phyloP scores from a whole-genome alignment of 2,888 invertebrate species.

The Drosophila nigricruria region DNA sequence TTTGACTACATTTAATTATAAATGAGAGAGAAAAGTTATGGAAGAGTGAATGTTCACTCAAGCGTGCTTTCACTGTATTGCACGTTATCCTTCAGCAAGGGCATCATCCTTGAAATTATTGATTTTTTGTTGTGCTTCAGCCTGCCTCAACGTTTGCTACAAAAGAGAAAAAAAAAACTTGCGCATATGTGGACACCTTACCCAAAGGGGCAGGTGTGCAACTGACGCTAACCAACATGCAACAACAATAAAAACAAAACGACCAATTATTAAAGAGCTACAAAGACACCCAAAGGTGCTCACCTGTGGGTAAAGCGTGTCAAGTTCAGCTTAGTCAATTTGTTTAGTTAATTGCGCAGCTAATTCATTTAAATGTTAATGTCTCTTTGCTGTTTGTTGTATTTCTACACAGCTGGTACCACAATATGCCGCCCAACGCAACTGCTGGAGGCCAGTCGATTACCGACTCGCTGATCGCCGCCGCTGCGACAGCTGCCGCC shows the following conservation, averaged over 20 bases:
- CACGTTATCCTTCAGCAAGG: slow-evolving; percentile 62
- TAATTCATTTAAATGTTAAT: slow-evolving; percentile 37
- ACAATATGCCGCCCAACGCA: slow-evolving; percentile 87
- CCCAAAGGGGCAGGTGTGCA: slow-evolving; percentile 2
- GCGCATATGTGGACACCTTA: neutral
- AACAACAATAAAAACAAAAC: neutral
- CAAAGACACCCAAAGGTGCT: slow-evolving; percentile 8
- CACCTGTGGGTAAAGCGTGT: slow-evolving; percentile 50
- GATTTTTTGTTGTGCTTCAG: slow-evolving; percentile 50
- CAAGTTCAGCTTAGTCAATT: slow-evolving; percentile 63
- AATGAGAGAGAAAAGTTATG: neutral
- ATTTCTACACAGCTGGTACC: slow-evolving; percentile 32
- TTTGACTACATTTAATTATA: neutral
- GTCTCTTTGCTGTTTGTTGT: neutral
- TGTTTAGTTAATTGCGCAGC: slow-evolving; percentile 34
- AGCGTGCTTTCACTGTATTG: slow-evolving; percentile 13
- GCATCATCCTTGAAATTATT: slow-evolving; percentile 49
- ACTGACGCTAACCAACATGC: slow-evolving; percentile 10
- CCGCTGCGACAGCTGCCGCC: slow-evolving; percentile 67
- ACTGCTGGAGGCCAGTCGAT: slow-evolving; percentile 85
- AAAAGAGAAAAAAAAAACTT: neutral
- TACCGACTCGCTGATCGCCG: slow-evolving; percentile 74
- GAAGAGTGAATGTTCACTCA: neutral
- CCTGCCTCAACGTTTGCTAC: neutral
- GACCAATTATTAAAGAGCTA: slow-evolving; percentile 3